A percentile compares a stretch with the other conserved stretches of the same genome.
These are phyloP conservation scores for Napeogenes sylphis DNA, from an alignment of 2,888 invertebrate genomes.

Conservation along the genomic window DNA sequence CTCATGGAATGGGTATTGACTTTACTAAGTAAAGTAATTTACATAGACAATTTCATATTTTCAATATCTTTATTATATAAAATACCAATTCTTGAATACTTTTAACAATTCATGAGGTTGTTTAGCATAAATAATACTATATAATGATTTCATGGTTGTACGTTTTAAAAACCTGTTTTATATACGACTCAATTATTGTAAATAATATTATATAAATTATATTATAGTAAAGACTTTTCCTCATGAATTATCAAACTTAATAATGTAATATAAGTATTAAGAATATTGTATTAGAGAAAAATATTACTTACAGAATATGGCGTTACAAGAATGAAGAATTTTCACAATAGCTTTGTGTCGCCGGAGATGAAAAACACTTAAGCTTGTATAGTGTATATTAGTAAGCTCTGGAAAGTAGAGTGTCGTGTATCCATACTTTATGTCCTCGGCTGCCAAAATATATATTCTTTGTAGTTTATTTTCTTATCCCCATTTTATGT, in stretches of 20 bases:
- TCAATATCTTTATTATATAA: not conserved
- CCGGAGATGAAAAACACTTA: conserved; percentile 16
- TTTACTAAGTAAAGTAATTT: conserved; percentile 3
- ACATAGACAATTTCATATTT: not conserved
- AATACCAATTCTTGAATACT: not conserved
- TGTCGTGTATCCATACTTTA: not conserved
- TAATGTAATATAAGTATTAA: not conserved
- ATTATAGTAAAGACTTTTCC: not conserved
- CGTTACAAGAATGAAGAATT: conserved; percentile 8
- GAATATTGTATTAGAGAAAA: not conserved
- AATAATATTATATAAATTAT: no score
- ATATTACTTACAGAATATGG: not conserved
- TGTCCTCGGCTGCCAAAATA: not conserved
- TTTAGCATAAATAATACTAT: no score
- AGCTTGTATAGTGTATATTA: not conserved
- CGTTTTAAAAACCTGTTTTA: no score
- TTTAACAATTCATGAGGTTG: no score
- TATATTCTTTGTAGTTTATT: not conserved
- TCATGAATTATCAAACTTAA: no score
- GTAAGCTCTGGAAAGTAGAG: conserved; percentile 6
- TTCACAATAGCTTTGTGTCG: conserved; percentile 6
- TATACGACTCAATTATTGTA: no score
- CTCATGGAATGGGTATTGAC: not conserved
- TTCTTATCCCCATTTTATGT: not conserved
- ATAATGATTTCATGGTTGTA: no score